Conservation (phyloP, 2,888 invertebrate species). For the Odontomyia ornata region DNA sequence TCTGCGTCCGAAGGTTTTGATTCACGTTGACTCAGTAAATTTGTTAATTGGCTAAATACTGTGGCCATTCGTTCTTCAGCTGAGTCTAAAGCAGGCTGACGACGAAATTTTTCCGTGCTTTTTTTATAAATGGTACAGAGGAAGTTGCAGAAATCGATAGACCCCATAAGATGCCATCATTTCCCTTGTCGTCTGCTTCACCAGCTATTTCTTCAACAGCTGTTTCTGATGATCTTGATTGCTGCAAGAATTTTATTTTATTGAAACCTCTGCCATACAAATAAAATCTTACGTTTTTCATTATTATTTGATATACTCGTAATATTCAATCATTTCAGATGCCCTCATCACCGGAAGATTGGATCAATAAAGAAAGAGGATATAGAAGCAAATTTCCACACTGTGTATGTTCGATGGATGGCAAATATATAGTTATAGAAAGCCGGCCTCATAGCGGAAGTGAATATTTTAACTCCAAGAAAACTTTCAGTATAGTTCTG, state of each 20-base stretch:
- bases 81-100: too few species aligned
- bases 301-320: not conserved
- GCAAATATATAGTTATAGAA: constrained; percentile 5
- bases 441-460: not conserved
- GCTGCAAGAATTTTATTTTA: constrained; percentile 1
- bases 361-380: not conserved
- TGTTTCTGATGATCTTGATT: not conserved
- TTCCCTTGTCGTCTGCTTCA: not conserved
- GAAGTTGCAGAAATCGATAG: not conserved
- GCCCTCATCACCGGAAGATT: not conserved
- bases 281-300: not conserved
- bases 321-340: not conserved
- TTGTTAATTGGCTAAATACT: not conserved
- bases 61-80: not conserved
- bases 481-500: constrained; percentile 1
- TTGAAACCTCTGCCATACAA: not conserved
- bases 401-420: constrained; percentile 8
- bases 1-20: too few species aligned
- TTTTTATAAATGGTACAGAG: not conserved
- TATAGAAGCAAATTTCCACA: constrained; percentile 10
- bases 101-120: too few species aligned
- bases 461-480: not conserved
- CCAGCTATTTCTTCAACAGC: not conserved
- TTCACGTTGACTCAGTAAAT: not conserved
- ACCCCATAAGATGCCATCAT: not conserved